A percentile compares a stretch with the other conserved stretches of the same genome.
phyloP scores from a whole-genome alignment of 2,797 vertebrate species.

The Crocodylus rhombifer region DNA sequence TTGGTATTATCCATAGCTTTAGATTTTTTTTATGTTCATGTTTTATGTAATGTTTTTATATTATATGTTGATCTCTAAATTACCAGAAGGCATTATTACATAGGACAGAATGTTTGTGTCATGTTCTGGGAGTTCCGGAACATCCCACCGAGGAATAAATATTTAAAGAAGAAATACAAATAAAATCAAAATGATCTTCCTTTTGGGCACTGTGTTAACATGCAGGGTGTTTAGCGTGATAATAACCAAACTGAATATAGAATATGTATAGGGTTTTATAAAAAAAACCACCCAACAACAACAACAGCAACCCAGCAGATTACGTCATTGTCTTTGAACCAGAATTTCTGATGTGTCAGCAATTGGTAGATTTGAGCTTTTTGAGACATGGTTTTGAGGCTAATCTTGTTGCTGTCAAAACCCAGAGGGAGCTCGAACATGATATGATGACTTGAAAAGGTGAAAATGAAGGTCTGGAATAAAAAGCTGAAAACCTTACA shows the following conservation, averaged over 20 bases:
- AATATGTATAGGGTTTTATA: background rate
- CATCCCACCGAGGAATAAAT: background rate
- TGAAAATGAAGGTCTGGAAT: background rate
- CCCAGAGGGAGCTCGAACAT: background rate
- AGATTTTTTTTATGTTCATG: constrained; percentile 1
- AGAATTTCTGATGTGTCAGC: background rate
- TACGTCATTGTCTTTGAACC: background rate
- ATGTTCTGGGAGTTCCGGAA: background rate
- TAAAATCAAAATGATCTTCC: background rate
- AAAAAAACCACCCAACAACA: background rate
- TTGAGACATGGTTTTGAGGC: background rate
- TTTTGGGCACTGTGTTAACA: background rate
- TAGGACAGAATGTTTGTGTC: background rate
- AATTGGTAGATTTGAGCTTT: background rate
- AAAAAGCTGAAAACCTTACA: constrained; percentile 23
- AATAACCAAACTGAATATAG: constrained; percentile 7
- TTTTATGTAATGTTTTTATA: background rate
- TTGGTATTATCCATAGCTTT: background rate
- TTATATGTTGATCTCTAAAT: background rate
- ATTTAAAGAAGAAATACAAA: background rate
- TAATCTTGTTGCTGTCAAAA: constrained; percentile 28
- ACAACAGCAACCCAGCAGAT: background rate
- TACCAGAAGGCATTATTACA: background rate
- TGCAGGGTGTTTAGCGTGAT: background rate
- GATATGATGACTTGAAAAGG: constrained; percentile 31